phyloP scores from a whole-genome alignment of 1,140 invertebrate species.

The Bombus picipes region DNA sequence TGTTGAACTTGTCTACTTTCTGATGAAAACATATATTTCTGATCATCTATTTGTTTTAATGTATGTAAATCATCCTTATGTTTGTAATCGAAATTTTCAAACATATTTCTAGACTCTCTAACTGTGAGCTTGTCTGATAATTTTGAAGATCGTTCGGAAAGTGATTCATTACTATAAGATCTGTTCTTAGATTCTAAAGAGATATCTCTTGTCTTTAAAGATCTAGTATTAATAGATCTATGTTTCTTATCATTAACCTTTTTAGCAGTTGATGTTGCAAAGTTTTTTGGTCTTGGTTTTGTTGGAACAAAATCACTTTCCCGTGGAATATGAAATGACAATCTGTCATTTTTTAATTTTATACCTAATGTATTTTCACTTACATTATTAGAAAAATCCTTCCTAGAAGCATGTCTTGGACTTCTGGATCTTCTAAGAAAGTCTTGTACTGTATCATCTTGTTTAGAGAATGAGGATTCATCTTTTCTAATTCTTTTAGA shows the following conservation, averaged over 20 bases:
- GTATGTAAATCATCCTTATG: slow-evolving; percentile 67
- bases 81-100: slow-evolving; percentile 65
- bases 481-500: slow-evolving; percentile 78
- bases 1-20: slow-evolving; percentile 66
- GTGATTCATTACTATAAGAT: slow-evolving; percentile 73
- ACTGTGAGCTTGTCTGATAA: slow-evolving; percentile 69
- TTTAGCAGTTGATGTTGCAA: slow-evolving; percentile 68
- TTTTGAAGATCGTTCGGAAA: slow-evolving; percentile 63
- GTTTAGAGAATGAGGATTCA: slow-evolving; percentile 68
- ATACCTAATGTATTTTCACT: slow-evolving; percentile 29
- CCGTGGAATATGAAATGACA: slow-evolving; percentile 58
- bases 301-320: slow-evolving; percentile 69
- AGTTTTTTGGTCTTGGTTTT: slow-evolving; percentile 74
- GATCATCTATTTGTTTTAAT: slow-evolving; percentile 69
- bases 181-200: slow-evolving; percentile 68
- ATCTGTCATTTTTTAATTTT: slow-evolving; percentile 73
- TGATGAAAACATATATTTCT: slow-evolving; percentile 62
- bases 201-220: slow-evolving; percentile 69
- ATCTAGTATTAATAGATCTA: slow-evolving; percentile 64
- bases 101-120: slow-evolving; percentile 67
- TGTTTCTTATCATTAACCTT: slow-evolving; percentile 76
- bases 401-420: slow-evolving; percentile 72
- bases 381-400: slow-evolving; percentile 68
- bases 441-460: slow-evolving; percentile 67
- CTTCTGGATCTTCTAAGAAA: slow-evolving; percentile 68